Evolutionary conservation across 2,113 vertebrate species (phyloP), one percentile per base, ranked within the genome.

Genomic region (Seriola aureovittata): DNA sequence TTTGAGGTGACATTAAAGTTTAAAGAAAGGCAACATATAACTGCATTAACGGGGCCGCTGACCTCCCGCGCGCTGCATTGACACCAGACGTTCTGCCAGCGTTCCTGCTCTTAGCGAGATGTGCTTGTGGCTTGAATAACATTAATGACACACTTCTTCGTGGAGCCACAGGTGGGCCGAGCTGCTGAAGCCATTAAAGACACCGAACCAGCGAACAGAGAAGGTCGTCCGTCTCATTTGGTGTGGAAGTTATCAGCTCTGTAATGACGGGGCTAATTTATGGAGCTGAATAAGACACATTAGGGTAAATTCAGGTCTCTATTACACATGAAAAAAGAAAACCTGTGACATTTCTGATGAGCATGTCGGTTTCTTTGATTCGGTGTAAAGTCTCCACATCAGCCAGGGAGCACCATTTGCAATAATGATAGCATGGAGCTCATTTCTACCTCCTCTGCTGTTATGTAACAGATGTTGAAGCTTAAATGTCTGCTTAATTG

Each of bases 101-200:
- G 42, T 11, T 69, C 5, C 50, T 3, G 55, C 72, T 69, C 67
- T 64, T 1, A 19, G 17, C 79, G 54, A 84, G 75, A 84, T 1
- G 16, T 19, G 67, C 54, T 50, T 4, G 1, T 9, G 58, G 78
- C 78, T 62, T 34, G 63, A 81, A 66, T 60, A 55, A 21, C 16
- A 1, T 68, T 69, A 76, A 72, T 70, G 75, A 73, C 9, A 13
- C 58, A n/a, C 57, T 78, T 29, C 2, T 71, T 63, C 8, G 11
- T 1, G 17, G 44, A 82, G 76, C 72, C 50, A 44, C 85, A 81
- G 85, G 85, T 85, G 85, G 76, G 87, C 76, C 1, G 52, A 78
- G 67, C 77, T 6, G 25, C 66, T 40, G 70, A 71, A 42, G 81
- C 85, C 75, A 66, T 81, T 73, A 71, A 25, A 72, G 59, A 57